Percentiles rank a stretch among this genome's conserved stretches.
Conservation (phyloP, 2,797 vertebrate species). For the Pterois miles region DNA sequence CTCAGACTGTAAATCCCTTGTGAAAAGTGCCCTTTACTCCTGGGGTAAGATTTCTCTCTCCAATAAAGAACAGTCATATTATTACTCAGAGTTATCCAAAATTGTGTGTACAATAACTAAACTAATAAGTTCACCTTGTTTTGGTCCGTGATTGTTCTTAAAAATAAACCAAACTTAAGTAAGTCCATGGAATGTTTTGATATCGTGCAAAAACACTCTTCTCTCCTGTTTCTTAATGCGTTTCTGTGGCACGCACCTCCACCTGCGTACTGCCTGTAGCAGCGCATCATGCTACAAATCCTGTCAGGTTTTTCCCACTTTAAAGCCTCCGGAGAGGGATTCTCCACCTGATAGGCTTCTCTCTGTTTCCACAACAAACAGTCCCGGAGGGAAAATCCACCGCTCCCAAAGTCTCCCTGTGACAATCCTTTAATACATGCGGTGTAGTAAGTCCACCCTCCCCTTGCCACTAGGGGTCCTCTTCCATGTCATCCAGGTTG, state of each 20-base stretch:
- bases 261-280: conserved; percentile 42
- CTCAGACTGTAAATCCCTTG: conserved; percentile 73
- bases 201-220: conserved; percentile 48
- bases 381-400: conserved; percentile 56
- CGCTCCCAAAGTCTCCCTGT: conserved; percentile 57
- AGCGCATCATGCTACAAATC: conserved; percentile 42
- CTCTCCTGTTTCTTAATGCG: conserved; percentile 51
- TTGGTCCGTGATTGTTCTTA: conserved; percentile 49
- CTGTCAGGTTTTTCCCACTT: conserved; percentile 30
- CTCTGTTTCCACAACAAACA: conserved; percentile 64
- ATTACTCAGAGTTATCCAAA: conserved; percentile 39
- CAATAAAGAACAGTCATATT: conserved; percentile 53
- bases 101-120: conserved; percentile 34
- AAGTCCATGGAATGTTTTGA: conserved; percentile 72
- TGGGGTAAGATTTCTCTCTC: conserved; percentile 50
- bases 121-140: conserved; percentile 34
- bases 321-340: conserved; percentile 33
- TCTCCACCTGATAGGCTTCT: conserved; percentile 44
- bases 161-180: conserved; percentile 35
- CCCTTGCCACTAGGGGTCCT: conserved; percentile 88
- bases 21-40: conserved; percentile 79
- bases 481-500: conserved; percentile 98
- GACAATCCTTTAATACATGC: conserved; percentile 25
- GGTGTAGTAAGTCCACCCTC: conserved; percentile 25
- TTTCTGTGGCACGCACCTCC: conserved; percentile 43